Evolutionary conservation across 1,140 invertebrate species (phyloP).

Genomic region (Tigriopus japonicus): DNA sequence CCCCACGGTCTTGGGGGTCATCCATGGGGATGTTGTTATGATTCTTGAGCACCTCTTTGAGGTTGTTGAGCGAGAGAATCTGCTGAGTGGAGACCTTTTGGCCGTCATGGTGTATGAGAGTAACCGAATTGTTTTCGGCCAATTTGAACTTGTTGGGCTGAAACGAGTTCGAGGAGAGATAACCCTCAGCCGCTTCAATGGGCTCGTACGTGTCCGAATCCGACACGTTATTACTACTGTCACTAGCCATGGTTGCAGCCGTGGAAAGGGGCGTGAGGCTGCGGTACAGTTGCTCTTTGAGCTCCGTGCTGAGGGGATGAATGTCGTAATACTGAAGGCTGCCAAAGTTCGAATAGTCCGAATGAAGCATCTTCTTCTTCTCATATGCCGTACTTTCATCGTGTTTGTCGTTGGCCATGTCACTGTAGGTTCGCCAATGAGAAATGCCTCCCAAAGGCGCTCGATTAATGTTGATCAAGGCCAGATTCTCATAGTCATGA

Average conservation of each 20-base stretch:
- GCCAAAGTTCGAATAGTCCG: neutral
- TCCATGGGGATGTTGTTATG: constrained; percentile 11
- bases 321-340: constrained; percentile 10
- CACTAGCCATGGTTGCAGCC: neutral
- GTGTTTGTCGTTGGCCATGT: constrained; percentile 42
- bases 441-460: constrained; percentile 35
- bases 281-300: constrained; percentile 6
- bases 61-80: neutral
- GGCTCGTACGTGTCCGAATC: constrained; percentile 13
- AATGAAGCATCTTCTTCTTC: constrained; percentile 18
- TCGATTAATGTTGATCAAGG: constrained; percentile 40
- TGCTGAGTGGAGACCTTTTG: neutral
- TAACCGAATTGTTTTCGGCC: neutral
- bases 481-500: constrained; percentile 47
- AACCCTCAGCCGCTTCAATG: constrained; percentile 4
- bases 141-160: neutral
- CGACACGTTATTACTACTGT: neutral
- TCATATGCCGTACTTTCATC: constrained; percentile 39
- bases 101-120: constrained; percentile 14
- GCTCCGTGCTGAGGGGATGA: constrained; percentile 3
- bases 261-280: neutral
- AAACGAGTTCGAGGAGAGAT: neutral
- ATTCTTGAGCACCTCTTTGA: constrained; percentile 1
- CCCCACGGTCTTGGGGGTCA: constrained; percentile 7
- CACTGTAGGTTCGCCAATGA: constrained; percentile 38